These are phyloP conservation scores for Enteromius trimaculatus DNA, from an alignment of 2,797 vertebrate genomes.

Conservation along the genomic window DNA sequence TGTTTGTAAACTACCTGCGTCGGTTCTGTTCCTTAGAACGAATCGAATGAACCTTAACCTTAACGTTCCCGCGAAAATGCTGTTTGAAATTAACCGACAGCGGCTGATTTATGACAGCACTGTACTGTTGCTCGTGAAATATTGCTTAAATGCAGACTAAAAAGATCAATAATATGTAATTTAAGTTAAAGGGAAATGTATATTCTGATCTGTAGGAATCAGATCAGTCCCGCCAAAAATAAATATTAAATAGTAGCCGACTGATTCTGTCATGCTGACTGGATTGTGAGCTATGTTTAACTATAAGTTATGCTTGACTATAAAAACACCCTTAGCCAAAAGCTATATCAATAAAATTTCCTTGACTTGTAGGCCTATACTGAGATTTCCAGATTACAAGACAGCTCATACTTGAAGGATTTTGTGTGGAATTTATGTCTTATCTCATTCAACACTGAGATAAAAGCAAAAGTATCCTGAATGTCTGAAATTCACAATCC, in stretches of 20 bases:
- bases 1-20: background rate
- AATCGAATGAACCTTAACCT: background rate
- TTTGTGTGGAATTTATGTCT: background rate
- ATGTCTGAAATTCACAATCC: background rate
- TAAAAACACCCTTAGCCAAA: background rate
- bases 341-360: background rate
- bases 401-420: background rate
- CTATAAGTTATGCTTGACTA: background rate
- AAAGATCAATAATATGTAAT: background rate
- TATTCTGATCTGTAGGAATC: background rate
- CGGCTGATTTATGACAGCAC: background rate
- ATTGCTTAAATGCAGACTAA: background rate
- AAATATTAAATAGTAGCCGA: background rate
- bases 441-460: background rate
- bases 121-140: background rate
- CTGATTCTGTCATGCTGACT: background rate
- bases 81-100: background rate
- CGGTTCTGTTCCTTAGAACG: background rate
- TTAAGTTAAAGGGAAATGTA: background rate
- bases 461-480: background rate
- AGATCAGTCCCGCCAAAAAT: background rate
- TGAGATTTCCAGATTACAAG: background rate
- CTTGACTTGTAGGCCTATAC: no score
- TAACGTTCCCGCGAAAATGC: background rate
- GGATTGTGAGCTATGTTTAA: background rate